Base-by-base conservation (phyloP, 2,797 vertebrate species). In the Holocentrus rufus region DNA sequence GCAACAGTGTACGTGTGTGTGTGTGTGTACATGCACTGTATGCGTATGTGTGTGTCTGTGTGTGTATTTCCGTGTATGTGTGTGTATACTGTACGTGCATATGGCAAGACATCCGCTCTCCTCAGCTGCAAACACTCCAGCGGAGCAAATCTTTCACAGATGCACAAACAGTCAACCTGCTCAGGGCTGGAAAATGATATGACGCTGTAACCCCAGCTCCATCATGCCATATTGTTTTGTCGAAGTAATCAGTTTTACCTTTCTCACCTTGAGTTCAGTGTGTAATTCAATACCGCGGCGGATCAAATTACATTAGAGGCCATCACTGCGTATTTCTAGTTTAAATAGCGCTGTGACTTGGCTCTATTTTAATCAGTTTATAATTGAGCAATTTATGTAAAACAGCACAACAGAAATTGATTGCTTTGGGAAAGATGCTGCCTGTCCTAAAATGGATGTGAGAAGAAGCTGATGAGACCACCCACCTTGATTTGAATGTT, bases 401-500 rank as follows among this genome's bases (percentile, higher is more conserved):
- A 89, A 77, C 78, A 72, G 42, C 74, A 80, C 73, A 86, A 69
- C 61, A 36, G 62, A 62, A 74, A 59, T 69, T 68, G 79, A 81
- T 73, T 62, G 66, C 81, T 85, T 70, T 79, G 77, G 80, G 82
- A 76, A 65, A 69, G 18, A 10, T 80, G 76, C 66, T 78, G 87
- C 90, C 91, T 92, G 86, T 84, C 69, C 80, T 78, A 84, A 79
- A 72, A 76, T 64, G 66, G 73, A 73, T 80, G 73, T 18, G 64
- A 74, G 86, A 84, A 69, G 86, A 79, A 8, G 52, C 71, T 23
- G 49, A 65, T 79, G 34, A 82, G 93, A 93, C 94, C 94, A 93
- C 94, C 93, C 91, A 94, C 85, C 66, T 84, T 11, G 91, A 77
- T 77, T 64, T 50, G 73, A 81, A 86, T 85, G 74, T 56, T 87